phyloP scores from a whole-genome alignment of 2,888 invertebrate species.

The Argyra leucocephala region DNA sequence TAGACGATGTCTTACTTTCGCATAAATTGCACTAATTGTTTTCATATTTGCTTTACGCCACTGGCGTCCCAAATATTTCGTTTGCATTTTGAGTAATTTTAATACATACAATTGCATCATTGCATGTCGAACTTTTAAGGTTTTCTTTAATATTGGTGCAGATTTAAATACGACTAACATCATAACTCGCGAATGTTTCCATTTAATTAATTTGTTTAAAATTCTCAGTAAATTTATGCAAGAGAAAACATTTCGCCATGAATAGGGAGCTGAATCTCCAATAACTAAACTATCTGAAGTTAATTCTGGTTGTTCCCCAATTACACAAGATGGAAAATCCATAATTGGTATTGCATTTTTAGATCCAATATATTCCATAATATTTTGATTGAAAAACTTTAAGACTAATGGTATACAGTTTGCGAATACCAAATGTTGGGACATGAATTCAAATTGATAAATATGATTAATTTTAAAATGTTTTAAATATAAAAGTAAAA shows the following conservation, averaged over 20 bases:
- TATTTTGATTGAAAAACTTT: constrained; percentile 98
- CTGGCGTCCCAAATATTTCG: constrained; percentile 94
- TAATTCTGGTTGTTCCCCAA: constrained; percentile 88
- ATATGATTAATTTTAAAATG: constrained; percentile 95
- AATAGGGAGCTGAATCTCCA: constrained; percentile 73
- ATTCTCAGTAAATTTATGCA: constrained; percentile 94
- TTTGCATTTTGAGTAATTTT: constrained; percentile 98
- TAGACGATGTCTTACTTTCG: constrained; percentile 87
- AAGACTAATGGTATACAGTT: constrained; percentile 97
- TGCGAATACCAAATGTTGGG: constrained; percentile 96
- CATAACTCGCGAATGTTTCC: constrained; percentile 99
- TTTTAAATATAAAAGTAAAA: constrained; percentile 82
- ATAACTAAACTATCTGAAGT: constrained; percentile 84
- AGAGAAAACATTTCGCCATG: constrained; percentile 97
- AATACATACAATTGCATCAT: constrained; percentile 97
- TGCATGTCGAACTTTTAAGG: constrained; percentile 88
- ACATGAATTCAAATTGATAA: constrained; percentile 99
- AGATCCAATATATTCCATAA: constrained; percentile 85
- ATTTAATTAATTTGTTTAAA: constrained; percentile 96
- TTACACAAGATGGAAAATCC: constrained; percentile 92
- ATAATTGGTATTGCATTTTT: constrained; percentile 88
- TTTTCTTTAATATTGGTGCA: constrained; percentile 93
- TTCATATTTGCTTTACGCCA: constrained; percentile 99
- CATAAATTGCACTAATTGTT: constrained; percentile 97
- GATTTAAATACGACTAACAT: constrained; percentile 99